Percentiles rank a stretch among this genome's conserved stretches.
Conservation (phyloP, 2,797 vertebrate species). For the Ctenochaetus hawaiiensis region DNA sequence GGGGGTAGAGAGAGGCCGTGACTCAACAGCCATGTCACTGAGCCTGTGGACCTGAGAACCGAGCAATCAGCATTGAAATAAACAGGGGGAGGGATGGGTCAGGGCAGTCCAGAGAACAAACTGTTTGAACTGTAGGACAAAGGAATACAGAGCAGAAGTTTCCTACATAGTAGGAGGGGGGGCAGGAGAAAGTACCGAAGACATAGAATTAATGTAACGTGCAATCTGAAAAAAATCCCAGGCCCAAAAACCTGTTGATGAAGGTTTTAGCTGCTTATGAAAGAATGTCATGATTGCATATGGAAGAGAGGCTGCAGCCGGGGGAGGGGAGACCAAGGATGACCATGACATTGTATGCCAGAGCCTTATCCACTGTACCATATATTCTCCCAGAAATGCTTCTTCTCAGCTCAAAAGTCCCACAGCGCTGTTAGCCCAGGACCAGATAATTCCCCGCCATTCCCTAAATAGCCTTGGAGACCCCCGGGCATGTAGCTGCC, state of each 20-base stretch:
- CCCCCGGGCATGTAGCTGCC: constrained; percentile 45
- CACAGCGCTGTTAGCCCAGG: constrained; percentile 59
- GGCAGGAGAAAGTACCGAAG: constrained; percentile 53
- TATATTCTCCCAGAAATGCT: constrained; percentile 28
- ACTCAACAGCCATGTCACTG: constrained; percentile 75
- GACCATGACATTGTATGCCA: constrained; percentile 83
- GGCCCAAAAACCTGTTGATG: constrained; percentile 46
- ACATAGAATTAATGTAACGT: constrained; percentile 63
- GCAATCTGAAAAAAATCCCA: constrained; percentile 68
- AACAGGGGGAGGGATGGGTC: constrained; percentile 62
- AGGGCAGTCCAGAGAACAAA: constrained; percentile 64
- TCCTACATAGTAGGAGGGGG: constrained; percentile 68
- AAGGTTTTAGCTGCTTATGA: constrained; percentile 54
- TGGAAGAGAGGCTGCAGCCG: constrained; percentile 45
- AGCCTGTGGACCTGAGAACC: constrained; percentile 79
- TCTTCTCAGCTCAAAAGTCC: constrained; percentile 45
- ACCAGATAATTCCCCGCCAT: constrained; percentile 46
- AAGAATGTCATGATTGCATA: constrained; percentile 28
- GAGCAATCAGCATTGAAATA: constrained; percentile 77
- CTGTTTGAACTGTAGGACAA: constrained; percentile 63
- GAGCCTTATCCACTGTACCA: constrained; percentile 83
- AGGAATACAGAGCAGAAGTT: constrained; percentile 55
- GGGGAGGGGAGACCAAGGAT: constrained; percentile 72
- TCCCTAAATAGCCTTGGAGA: constrained; percentile 57
- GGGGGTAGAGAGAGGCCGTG: constrained; percentile 55